Evolutionary conservation across 2,113 vertebrate species (phyloP), one percentile per base, ranked within the genome.

Genomic region (Gracilinanus agilis): DNA sequence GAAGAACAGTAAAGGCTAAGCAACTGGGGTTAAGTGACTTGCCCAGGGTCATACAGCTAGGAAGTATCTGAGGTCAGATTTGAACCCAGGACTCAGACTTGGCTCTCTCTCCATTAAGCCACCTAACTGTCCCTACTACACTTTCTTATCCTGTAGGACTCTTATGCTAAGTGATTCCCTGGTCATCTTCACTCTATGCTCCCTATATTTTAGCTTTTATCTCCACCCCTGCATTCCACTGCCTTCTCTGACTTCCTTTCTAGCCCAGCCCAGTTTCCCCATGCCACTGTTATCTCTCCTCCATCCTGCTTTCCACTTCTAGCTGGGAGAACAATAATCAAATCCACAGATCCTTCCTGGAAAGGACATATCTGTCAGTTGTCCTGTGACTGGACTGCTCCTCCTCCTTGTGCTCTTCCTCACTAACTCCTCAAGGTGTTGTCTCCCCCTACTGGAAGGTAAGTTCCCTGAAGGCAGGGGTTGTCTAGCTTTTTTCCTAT

Each of bases 241-340:
- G 34, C n/a, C 2, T 8, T 19, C 23, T 0, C 67, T 40, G 67
- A 1, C 67, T 83, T 40, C n/a, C 67, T 83, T 40, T 83, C 19
- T 83, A 40, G 19, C n/a, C n/a, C 67, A 19, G 7, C 34, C 61
- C 34, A 75, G 13, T 34, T 29, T 75, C 29, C 19, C 21, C 67
- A 12, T 58, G 1, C 8, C 61, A 24, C 53, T n/a, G 6, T n/a
- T 29, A 34, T 55, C 23, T 92, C 53, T 9, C 5, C 55, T 5
- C 23, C 89, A n/a, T 95, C 93, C 55, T 96, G 54, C 54, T 90
- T 53, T 67, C 54, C 24, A 90, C 55, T 95, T 90, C 34, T 83
- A 10, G 9, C 27, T 90, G 58, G 55, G 92, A 11, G 13, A 91
- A 54, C 12, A 0, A 2, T 24, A 24, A 53, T 3, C 5, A 8